Evolutionary conservation across 2,113 vertebrate species (phyloP), one percentile per base, ranked within the genome.

Genomic region (Nesospiza acunhae): DNA sequence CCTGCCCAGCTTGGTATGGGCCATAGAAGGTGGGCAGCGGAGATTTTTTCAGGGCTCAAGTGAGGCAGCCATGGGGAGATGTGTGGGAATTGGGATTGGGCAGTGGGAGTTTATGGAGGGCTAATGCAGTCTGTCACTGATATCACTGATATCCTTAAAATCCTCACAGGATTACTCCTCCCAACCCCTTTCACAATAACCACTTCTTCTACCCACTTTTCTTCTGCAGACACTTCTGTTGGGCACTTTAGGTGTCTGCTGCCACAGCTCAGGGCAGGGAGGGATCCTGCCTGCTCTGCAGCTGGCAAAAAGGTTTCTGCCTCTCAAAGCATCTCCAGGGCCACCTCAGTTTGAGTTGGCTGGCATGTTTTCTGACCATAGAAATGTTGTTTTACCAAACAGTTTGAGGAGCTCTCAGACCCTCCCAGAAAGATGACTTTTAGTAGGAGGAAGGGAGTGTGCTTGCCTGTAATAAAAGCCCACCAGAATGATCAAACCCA

Each of bases 331-430:
- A 33, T 39, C 63, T 64, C 75, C 46, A 35, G 19, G 19, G 18
- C 6, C 0, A 0, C 53, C 50, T 42, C 13, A 0, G 0, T 66
- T 66, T 46, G 37, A 58, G 13, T 8, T 1, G 4, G 49, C n/a
- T 33, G 58, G 12, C 12, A 11, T 22, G 10, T 49, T 70, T 87
- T 84, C 64, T 81, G 46, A 28, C 27, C 2, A 1, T 1, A 47
- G 55, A 90, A 83, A 73, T 15, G 7, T 15, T 49, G 12, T 33
- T 79, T 94, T 41, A 53, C n/a, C 22, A n/a, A 44, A 58, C 1
- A 2, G 58, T 68, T 89, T 92, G 35, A 89, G 27, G 41, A 56
- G 11, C 30, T 50, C 18, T 68, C 41, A 56, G 53, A 73, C 27
- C 35, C 89, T 80, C 13, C 69, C 60, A 87, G 84, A 76, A 78